Evolutionary conservation across 2,797 vertebrate species (phyloP).

Genomic region (Ctenopoma kingsleyae): DNA sequence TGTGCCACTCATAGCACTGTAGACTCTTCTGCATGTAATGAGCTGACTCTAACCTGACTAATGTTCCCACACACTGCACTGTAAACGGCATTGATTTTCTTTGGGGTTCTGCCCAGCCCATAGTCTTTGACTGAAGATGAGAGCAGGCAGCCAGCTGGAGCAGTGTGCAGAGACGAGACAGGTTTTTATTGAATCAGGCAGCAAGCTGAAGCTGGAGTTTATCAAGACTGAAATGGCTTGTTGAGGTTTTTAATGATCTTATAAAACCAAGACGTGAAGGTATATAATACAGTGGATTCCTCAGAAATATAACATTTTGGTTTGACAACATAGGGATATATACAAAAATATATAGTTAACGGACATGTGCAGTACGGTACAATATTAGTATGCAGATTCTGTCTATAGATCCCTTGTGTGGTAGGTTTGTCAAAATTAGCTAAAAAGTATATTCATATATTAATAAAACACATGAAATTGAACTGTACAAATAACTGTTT

Average conservation of each 20-base stretch:
- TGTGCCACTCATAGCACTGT: slow-evolving; percentile 9
- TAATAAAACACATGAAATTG: too few species aligned
- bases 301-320: not conserved
- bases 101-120: slow-evolving; percentile 15
- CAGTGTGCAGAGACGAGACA: slow-evolving; percentile 1
- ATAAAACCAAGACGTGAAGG: not conserved
- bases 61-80: slow-evolving; percentile 54
- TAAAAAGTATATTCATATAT: too few species aligned
- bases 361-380: not conserved
- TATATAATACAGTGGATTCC: not conserved
- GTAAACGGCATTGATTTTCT: slow-evolving; percentile 66
- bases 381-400: not conserved
- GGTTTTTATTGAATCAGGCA: slow-evolving; percentile 5
- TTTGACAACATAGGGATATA: not conserved
- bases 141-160: slow-evolving; percentile 22
- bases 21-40: slow-evolving; percentile 47
- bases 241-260: not conserved
- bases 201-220: slow-evolving; percentile 10
- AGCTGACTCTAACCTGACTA: slow-evolving; percentile 51
- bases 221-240: not conserved
- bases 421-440: too few species aligned
- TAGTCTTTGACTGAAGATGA: slow-evolving; percentile 41
- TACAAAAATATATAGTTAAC: not conserved
- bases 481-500: too few species aligned
- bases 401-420: not conserved